phyloP scores from a whole-genome alignment of 2,888 invertebrate genomes.

The Anarsia innoxiella region DNA sequence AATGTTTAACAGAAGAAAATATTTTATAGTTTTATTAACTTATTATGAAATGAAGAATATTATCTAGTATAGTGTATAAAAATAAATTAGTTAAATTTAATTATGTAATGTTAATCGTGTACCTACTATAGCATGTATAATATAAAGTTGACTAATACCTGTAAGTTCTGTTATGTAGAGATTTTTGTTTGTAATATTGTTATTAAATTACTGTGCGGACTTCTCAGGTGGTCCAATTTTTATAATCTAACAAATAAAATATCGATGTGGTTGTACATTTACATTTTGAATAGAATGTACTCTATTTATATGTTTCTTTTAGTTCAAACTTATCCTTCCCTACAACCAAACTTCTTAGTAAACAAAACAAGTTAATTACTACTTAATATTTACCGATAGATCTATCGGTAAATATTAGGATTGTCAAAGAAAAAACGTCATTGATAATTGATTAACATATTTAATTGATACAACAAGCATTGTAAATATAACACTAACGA shows the following conservation, averaged over 20 bases:
- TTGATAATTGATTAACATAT: slow-evolving; percentile 5
- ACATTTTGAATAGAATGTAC: slow-evolving; percentile 73
- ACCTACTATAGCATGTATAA: slow-evolving; percentile 72
- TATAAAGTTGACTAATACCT: slow-evolving; percentile 74
- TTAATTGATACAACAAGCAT: slow-evolving; percentile 12
- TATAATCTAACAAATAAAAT: slow-evolving; percentile 75
- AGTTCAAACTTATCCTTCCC: slow-evolving; percentile 55
- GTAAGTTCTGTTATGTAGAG: slow-evolving; percentile 76
- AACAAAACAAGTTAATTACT: not conserved
- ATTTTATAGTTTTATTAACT: slow-evolving; percentile 76
- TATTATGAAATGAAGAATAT: slow-evolving; percentile 54
- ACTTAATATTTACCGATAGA: not conserved
- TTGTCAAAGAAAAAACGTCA: not conserved
- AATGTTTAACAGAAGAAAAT: slow-evolving; percentile 70
- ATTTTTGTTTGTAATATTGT: slow-evolving; percentile 76
- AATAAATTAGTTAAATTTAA: slow-evolving; percentile 59
- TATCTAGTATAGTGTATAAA: slow-evolving; percentile 20
- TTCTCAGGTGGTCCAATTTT: slow-evolving; percentile 72
- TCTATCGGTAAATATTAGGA: not conserved
- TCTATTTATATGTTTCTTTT: slow-evolving; percentile 71
- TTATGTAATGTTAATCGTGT: slow-evolving; percentile 64
- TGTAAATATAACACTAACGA: not conserved
- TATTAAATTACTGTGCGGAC: slow-evolving; percentile 69
- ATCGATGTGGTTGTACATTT: slow-evolving; percentile 76
- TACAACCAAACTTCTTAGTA: not conserved